Evolutionary conservation across 2,888 invertebrate species (phyloP).

Genomic region (Pterostichus madidus): DNA sequence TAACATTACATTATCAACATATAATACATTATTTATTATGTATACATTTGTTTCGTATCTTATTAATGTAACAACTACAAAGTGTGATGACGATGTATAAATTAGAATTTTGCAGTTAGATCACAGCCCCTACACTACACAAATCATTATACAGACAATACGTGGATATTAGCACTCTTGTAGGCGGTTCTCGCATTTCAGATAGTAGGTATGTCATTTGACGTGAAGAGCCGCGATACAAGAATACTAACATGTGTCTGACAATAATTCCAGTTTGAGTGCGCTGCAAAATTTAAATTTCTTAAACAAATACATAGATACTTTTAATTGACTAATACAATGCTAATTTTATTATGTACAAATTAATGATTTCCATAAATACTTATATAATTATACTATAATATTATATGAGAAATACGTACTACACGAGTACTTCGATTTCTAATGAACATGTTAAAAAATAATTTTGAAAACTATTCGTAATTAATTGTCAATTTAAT

Average conservation of each 20-base stretch:
- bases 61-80: conserved; percentile 67
- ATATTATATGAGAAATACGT: conserved; percentile 57
- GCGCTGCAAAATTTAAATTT: conserved; percentile 66
- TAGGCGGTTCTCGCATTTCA: not conserved
- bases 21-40: conserved; percentile 68
- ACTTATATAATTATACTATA: conserved; percentile 57
- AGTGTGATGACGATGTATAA: conserved; percentile 68
- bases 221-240: conserved; percentile 10
- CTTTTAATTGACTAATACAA: conserved; percentile 67
- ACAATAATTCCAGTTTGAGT: conserved; percentile 64
- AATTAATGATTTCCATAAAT: conserved; percentile 62
- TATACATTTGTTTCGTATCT: conserved; percentile 68
- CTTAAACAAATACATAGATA: conserved; percentile 66
- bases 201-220: not conserved
- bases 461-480: conserved; percentile 64
- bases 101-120: conserved; percentile 69
- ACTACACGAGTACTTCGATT: conserved; percentile 58
- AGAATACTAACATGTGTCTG: conserved; percentile 60
- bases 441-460: conserved; percentile 63
- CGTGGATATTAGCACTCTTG: conserved; percentile 27
- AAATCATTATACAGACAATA: conserved; percentile 66
- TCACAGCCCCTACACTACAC: conserved; percentile 73
- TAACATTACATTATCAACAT: conserved; percentile 67
- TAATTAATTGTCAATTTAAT: conserved; percentile 63
- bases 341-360: conserved; percentile 64